Conservation (phyloP, 2,113 vertebrate genomes). For the Trogon melanurus region DNA sequence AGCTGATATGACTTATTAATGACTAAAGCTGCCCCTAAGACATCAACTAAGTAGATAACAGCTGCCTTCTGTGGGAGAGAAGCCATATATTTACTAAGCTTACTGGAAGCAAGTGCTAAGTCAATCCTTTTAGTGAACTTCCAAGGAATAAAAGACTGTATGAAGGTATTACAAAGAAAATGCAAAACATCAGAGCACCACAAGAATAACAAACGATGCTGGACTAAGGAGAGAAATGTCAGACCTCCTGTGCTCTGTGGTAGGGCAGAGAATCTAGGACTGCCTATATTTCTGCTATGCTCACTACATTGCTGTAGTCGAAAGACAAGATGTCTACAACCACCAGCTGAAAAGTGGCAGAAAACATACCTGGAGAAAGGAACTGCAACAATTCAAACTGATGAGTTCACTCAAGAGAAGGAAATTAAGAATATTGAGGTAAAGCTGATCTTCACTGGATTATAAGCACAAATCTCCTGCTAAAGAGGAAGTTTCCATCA, state of each 20-base stretch:
- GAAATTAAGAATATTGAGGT: background rate
- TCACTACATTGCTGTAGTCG: background rate
- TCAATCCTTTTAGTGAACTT: background rate
- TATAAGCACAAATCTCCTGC: background rate
- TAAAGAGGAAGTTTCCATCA: background rate
- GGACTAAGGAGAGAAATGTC: background rate
- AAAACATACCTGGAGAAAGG: background rate
- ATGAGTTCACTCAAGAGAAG: background rate
- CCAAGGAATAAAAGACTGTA: background rate
- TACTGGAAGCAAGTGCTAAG: background rate
- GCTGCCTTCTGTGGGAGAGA: background rate
- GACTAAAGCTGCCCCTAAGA: background rate
- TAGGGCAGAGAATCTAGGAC: background rate
- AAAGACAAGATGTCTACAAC: background rate
- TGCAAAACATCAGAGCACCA: background rate
- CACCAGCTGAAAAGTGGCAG: background rate
- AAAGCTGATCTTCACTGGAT: background rate
- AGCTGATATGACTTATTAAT: background rate
- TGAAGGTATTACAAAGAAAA: background rate
- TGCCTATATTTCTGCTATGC: background rate
- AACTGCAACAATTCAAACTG: background rate
- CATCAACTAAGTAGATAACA: background rate
- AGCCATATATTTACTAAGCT: background rate
- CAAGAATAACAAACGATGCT: background rate
- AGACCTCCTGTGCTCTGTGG: background rate